Evolutionary conservation across 2,113 vertebrate genomes (phyloP).

Genomic region (Tachysurus vachellii): DNA sequence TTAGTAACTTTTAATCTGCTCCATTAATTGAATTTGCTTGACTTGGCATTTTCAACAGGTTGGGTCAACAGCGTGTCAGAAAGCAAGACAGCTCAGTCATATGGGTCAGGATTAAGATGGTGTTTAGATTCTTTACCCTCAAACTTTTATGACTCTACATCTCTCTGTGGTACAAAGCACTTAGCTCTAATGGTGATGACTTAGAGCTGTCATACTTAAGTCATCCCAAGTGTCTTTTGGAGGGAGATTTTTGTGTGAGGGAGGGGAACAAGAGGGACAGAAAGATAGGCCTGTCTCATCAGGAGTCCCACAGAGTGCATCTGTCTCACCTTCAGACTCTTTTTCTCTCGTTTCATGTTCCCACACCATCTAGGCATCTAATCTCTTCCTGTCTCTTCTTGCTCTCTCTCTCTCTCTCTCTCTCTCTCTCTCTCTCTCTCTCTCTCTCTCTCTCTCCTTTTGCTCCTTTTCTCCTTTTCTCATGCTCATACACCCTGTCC

Average conservation of each 20-base stretch:
- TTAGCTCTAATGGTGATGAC: constrained; percentile 45
- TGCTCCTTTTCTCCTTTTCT: constrained; percentile 25
- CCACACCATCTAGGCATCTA: constrained; percentile 55
- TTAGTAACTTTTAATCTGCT: background rate
- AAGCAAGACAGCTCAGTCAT: background rate
- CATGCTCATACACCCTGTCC: constrained; percentile 57
- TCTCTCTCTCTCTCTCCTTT: background rate
- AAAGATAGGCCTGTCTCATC: constrained; percentile 67
- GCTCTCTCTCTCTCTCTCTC: background rate
- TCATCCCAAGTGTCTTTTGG: constrained; percentile 27
- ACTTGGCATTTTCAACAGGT: background rate
- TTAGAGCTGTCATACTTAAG: constrained; percentile 41
- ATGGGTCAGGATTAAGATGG: constrained; percentile 12
- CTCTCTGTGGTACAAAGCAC: constrained; percentile 23
- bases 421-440: background rate
- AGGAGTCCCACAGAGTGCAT: constrained; percentile 83
- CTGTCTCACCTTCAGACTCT: constrained; percentile 80
- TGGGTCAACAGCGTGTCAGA: background rate
- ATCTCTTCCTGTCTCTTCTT: constrained; percentile 14
- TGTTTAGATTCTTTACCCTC: constrained; percentile 7
- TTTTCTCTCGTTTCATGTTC: constrained; percentile 34
- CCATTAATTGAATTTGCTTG: background rate
- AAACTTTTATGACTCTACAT: constrained; percentile 34
- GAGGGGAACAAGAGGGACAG: constrained; percentile 8
- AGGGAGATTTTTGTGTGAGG: background rate